phyloP scores from a whole-genome alignment of 1,140 invertebrate genomes.

The Telenomus remus region DNA sequence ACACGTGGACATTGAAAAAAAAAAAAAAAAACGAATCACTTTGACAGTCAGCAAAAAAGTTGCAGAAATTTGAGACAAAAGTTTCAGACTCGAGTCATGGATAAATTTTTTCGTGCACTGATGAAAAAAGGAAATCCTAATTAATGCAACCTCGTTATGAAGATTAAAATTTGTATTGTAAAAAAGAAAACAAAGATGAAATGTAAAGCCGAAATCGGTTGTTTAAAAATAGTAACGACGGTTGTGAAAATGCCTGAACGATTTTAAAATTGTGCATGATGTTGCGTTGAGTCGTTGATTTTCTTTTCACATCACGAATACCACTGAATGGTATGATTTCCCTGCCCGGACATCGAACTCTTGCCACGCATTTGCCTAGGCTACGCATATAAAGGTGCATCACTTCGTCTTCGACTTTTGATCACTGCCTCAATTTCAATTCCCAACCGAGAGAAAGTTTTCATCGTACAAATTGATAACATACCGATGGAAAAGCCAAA shows the following conservation, averaged over 20 bases:
- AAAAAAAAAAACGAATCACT: no score
- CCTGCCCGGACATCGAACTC: slow-evolving; percentile 66
- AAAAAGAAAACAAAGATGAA: no score
- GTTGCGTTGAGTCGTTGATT: slow-evolving; percentile 48
- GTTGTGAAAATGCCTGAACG: slow-evolving; percentile 28
- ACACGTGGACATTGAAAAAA: no score
- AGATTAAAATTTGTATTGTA: no score
- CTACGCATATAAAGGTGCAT: slow-evolving; percentile 50
- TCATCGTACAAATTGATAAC: background rate
- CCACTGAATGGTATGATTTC: slow-evolving; percentile 61
- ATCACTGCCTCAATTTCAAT: background rate
- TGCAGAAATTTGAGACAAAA: no score
- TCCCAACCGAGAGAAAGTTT: background rate
- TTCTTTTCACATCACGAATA: slow-evolving; percentile 54
- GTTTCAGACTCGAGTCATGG: no score
- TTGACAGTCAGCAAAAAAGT: no score
- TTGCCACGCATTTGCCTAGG: slow-evolving; percentile 53
- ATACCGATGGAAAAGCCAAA: background rate
- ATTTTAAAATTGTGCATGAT: slow-evolving; percentile 41
- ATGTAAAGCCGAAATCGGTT: background rate
- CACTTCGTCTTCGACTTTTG: slow-evolving; percentile 13
- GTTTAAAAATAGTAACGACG: slow-evolving; percentile 1
- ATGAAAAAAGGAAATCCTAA: no score
- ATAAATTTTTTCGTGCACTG: no score
- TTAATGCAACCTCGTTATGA: no score